A percentile compares a stretch with the other conserved stretches of the same genome.
Conservation (phyloP, 2,888 invertebrate genomes). For the Pachymerium ferrugineum region DNA sequence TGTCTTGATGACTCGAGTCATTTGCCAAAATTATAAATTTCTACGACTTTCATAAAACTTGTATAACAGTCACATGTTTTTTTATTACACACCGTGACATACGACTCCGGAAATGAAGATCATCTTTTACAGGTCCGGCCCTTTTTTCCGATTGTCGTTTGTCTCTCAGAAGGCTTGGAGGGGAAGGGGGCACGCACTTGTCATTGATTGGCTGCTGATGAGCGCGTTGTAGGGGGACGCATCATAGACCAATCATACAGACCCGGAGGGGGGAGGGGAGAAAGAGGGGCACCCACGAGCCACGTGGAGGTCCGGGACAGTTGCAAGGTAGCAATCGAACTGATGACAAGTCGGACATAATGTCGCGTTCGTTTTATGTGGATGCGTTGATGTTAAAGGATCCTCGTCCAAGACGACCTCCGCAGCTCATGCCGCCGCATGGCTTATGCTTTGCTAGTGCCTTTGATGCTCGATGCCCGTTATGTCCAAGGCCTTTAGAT, state of each 20-base stretch:
- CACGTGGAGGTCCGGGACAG: not conserved
- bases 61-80: no score
- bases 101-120: not conserved
- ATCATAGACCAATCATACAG: not conserved
- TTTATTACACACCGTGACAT: no score
- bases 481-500: not conserved
- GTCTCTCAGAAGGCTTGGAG: no score
- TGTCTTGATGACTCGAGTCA: not conserved
- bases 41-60: no score
- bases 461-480: not conserved
- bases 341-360: not conserved
- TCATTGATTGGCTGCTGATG: not conserved
- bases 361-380: constrained; percentile 32
- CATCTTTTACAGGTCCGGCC: not conserved
- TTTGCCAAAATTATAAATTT: no score
- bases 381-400: constrained; percentile 29
- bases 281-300: not conserved
- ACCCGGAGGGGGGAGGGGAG: not conserved
- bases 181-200: not conserved
- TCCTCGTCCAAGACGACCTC: not conserved
- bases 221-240: not conserved
- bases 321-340: not conserved
- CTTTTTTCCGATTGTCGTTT: not conserved
- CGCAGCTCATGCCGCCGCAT: not conserved
- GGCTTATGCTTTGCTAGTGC: not conserved